Base-by-base conservation (phyloP, 2,113 vertebrate species). In the Daphoenositta chrysoptera region DNA sequence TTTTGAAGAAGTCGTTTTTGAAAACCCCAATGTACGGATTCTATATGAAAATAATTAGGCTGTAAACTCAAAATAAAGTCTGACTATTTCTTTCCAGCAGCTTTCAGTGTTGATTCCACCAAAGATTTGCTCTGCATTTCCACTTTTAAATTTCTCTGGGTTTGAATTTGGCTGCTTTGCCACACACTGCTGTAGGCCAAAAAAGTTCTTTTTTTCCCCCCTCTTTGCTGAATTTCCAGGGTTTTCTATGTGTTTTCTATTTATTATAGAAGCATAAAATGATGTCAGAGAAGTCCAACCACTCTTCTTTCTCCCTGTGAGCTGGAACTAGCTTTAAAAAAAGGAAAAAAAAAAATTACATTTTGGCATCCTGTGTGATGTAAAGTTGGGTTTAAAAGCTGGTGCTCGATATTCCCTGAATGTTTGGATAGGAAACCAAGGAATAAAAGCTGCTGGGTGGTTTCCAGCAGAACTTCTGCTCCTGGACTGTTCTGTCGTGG, bases 51-150 rank as follows among this genome's bases (percentile, higher is more conserved):
- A 92, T 89, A 89, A 94, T 92, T 88, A 81, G 88, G 37, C 88
- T 68, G 65, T 64, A 78, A 92, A 78, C 76, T 90, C 93, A 89
- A 95, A 96, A 96, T 93, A 86, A 97, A 93, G 15, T 81, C 96
- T 96, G 93, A 93, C 79, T 81, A 0, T 64, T 95, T 92, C 92
- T 96, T 97, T 97, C 95, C 93, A 82, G 87, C 87, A 90, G 66
- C 75, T 86, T 63, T 83, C 79, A 40, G 72, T 61, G 72, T 86
- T 92, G 93, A 83, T 90, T 93, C 61, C 54, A 63, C 76, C 65
- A 40, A 81, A 86, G 92, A 81, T 48, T 96, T 78, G 85, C 68
- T 92, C 94, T 97, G 80, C 37, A 31, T 92, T 96, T 95, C 94
- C 80, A 92, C 90, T 96, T 96, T 47, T 82, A 54, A 89, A 64